Conservation (phyloP, 2,888 invertebrate species). For the Acholoe squamosa region DNA sequence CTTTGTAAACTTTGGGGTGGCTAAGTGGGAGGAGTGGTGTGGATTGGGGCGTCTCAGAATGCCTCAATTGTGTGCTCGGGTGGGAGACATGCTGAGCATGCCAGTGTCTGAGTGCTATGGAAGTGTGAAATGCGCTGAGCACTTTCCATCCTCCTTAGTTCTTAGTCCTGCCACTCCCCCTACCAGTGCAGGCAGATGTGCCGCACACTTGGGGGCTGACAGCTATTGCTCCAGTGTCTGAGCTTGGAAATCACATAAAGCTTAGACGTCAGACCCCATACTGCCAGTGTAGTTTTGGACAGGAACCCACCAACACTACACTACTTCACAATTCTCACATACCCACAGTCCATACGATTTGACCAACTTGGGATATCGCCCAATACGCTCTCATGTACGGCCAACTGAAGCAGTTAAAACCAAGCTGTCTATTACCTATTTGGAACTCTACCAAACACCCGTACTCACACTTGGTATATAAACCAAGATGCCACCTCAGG, state of each 20-base stretch:
- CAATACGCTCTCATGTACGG: background rate
- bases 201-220: background rate
- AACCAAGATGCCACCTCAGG: slow-evolving; percentile 9
- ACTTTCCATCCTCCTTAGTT: background rate
- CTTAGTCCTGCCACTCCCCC: background rate
- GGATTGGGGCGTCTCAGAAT: background rate
- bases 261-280: too few species aligned
- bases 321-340: background rate
- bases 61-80: background rate
- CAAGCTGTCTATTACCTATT: background rate
- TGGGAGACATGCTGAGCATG: slow-evolving; percentile 5
- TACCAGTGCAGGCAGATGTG: background rate
- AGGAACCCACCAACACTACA: too few species aligned
- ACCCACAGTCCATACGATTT: background rate
- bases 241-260: too few species aligned
- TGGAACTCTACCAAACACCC: background rate
- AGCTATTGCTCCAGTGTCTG: too few species aligned
- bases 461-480: background rate
- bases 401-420: background rate
- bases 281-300: too few species aligned
- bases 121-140: slow-evolving; percentile 9
- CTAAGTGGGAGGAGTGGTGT: background rate
- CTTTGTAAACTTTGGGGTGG: background rate
- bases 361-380: background rate
- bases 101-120: background rate